These are phyloP conservation scores for Eumaeus atala DNA, from an alignment of 1,140 invertebrate genomes.

Conservation along the genomic window DNA sequence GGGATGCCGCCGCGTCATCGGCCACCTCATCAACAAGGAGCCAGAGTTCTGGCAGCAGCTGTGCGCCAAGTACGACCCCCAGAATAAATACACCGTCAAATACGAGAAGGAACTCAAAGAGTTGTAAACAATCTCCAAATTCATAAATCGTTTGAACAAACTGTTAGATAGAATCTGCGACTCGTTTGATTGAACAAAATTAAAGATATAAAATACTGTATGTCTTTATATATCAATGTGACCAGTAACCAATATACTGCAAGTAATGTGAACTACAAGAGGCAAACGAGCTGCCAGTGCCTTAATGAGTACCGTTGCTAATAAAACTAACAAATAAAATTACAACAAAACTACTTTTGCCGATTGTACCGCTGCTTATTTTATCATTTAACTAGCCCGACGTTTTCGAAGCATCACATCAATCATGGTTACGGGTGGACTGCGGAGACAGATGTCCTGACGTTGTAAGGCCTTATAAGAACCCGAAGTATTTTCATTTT, in stretches of 20 bases:
- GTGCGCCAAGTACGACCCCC: conserved; percentile 76
- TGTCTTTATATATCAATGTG: neutral
- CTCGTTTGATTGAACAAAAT: neutral
- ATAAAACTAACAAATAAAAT: too few relatives aligned
- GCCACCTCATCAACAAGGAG: conserved; percentile 72
- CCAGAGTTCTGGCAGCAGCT: conserved; percentile 74
- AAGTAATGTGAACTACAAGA: neutral
- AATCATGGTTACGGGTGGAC: too few relatives aligned
- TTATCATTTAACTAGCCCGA: too few relatives aligned
- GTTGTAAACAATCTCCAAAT: neutral
- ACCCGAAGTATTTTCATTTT: too few relatives aligned
- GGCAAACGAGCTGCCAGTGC: too few relatives aligned
- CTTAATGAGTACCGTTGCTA: too few relatives aligned
- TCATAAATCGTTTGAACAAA: neutral
- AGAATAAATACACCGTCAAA: conserved; percentile 71
- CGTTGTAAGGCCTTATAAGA: too few relatives aligned
- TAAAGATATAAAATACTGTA: neutral
- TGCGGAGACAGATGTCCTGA: too few relatives aligned
- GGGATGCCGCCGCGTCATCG: conserved; percentile 72
- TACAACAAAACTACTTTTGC: too few relatives aligned
- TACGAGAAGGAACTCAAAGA: conserved; percentile 51
- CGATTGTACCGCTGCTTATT: too few relatives aligned
- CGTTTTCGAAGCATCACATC: too few relatives aligned
- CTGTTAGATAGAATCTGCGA: neutral
- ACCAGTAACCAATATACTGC: neutral